Evolutionary conservation across 2,113 vertebrate genomes (phyloP).

Genomic region (Aphelocoma coerulescens): DNA sequence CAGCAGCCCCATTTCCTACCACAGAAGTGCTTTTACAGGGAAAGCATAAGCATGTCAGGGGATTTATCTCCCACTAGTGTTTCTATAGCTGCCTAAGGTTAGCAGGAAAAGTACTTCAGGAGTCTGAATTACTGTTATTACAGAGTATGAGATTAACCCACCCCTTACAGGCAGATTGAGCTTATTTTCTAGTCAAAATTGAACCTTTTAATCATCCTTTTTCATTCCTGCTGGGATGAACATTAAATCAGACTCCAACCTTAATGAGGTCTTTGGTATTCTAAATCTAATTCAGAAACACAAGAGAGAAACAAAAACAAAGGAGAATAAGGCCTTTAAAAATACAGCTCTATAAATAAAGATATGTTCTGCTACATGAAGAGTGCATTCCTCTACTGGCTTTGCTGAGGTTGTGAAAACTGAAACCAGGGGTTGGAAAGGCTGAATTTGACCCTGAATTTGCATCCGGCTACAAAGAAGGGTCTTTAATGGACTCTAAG

Average conservation of each 20-base stretch:
- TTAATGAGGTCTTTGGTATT: conserved; percentile 48
- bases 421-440: neutral
- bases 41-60: neutral
- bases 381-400: neutral
- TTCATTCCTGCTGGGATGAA: conserved; percentile 1
- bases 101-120: conserved; percentile 27
- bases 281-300: neutral
- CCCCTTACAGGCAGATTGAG: neutral
- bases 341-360: neutral
- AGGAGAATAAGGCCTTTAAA: neutral
- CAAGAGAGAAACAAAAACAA: neutral
- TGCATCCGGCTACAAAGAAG: neutral
- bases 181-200: conserved; percentile 25
- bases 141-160: conserved; percentile 18
- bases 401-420: neutral
- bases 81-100: neutral
- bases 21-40: neutral
- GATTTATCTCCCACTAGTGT: neutral
- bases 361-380: neutral
- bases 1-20: neutral
- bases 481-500: neutral
- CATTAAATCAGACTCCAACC: conserved; percentile 42
- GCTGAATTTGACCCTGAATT: neutral
- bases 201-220: conserved; percentile 47
- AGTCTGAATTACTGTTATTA: conserved; percentile 51